Base-by-base conservation (phyloP, 2,888 invertebrate species). In the Sycophila texana region DNA sequence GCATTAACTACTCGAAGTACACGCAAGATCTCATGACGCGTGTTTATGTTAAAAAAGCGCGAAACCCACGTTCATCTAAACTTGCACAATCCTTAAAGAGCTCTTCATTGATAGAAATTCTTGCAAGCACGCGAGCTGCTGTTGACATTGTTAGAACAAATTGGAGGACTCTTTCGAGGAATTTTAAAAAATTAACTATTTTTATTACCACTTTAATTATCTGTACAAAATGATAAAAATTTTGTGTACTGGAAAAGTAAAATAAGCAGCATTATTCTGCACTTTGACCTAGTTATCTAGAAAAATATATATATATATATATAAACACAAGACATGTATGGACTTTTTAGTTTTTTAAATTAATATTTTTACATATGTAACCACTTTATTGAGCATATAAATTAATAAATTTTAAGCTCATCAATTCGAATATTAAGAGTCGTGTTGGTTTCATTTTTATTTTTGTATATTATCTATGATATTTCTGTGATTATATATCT, bases 61-160 rank as follows among this genome's bases (percentile, higher is more conserved):
- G 20, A 60, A 49, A 70, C 58, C 39, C 70, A 39, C 57, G 4
- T 71, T 51, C 12, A 71, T 71, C 51, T 61, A 71, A 61, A n/a
- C 22, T 71, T 71, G 71, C 51, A 60, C 60, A 71, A 71, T 57
- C 7, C 47, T 26, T 22, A 12, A n/a, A 4, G 47, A 71, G 49
- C 58, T 61, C 47, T 61, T 60, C 60, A 71, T 71, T 71, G 71
- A 60, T 71, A 51, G 20, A 47, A 71, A 47, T 58, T 18, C 16
- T 58, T n/a, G 26, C 4, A 14, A 39, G 10, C 14, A 58, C 57
- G 60, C 22, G 57, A 71, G 22, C 49, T 4, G 49, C 20, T 65
- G 7, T 30, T 16, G 30, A 30, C 30, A 12, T 51, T 39, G 7
- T 39, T 10, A 10, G 1, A 39, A 39, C 39, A 39, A 39, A 39